These are phyloP conservation scores for Melitaea athalia DNA, from an alignment of 2,888 invertebrate genomes.

Conservation along the genomic window DNA sequence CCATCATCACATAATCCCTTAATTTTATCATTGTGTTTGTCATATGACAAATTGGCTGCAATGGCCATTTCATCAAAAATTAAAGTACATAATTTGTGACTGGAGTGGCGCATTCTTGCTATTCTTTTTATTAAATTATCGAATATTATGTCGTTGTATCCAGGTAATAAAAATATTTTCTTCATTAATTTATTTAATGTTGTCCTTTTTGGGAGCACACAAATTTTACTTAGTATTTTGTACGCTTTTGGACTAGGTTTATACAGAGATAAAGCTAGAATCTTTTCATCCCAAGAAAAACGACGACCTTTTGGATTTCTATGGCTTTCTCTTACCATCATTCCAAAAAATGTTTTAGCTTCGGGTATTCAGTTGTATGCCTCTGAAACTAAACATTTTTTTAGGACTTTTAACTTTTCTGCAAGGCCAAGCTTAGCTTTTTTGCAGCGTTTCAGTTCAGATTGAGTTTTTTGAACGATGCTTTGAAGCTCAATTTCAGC, in stretches of 20 bases:
- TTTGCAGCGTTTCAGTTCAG: too few relatives aligned
- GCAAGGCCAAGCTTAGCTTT: too few relatives aligned
- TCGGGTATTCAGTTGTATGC: constrained; percentile 16
- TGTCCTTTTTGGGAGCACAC: constrained; percentile 22
- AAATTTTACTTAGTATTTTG: constrained; percentile 26
- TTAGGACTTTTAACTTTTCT: too few relatives aligned
- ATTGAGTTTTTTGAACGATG: too few relatives aligned
- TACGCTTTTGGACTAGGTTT: constrained; percentile 36
- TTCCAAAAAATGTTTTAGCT: constrained; percentile 28
- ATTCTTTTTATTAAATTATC: too few relatives aligned
- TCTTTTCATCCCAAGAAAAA: constrained; percentile 28
- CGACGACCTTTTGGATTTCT: constrained; percentile 32
- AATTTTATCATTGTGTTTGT: too few relatives aligned
- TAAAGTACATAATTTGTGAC: too few relatives aligned
- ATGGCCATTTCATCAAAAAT: too few relatives aligned
- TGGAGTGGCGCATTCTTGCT: too few relatives aligned
- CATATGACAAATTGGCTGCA: too few relatives aligned
- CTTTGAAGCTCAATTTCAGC: too few relatives aligned
- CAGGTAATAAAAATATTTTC: constrained; percentile 17
- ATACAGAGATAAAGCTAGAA: constrained; percentile 32
- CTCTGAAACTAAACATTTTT: neutral
- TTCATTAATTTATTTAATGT: constrained; percentile 18
- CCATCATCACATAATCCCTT: too few relatives aligned
- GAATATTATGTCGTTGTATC: constrained; percentile 16
- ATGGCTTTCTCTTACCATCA: constrained; percentile 26